A percentile compares a stretch with the other conserved stretches of the same genome.
Conservation (phyloP, 1,140 invertebrate species). For the Microplitis mediator region DNA sequence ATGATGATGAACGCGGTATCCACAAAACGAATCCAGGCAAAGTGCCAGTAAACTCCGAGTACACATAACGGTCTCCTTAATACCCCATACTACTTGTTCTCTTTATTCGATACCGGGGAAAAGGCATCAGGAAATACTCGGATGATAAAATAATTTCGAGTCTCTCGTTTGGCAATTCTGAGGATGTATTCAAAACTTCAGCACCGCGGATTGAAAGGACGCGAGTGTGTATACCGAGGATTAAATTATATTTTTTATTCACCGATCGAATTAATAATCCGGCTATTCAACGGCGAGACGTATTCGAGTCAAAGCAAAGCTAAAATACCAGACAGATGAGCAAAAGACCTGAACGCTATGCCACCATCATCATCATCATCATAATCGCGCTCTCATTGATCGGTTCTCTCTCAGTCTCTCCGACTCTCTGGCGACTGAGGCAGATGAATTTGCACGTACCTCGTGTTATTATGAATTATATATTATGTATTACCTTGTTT, state of each 20-base stretch:
- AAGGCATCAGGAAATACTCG: background rate
- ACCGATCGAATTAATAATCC: constrained; percentile 24
- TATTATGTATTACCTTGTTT: background rate
- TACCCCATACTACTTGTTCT: no score
- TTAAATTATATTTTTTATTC: constrained; percentile 20
- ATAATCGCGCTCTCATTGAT: constrained; percentile 14
- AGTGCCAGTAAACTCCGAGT: background rate
- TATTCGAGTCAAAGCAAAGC: constrained; percentile 10
- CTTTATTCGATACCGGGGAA: background rate
- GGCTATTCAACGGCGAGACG: constrained; percentile 6
- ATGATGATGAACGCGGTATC: constrained; percentile 45
- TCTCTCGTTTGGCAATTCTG: constrained; percentile 2
- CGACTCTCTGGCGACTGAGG: no score
- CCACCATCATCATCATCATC: background rate
- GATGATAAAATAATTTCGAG: constrained; percentile 16
- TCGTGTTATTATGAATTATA: background rate
- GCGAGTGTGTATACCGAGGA: background rate
- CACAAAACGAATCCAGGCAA: constrained; percentile 27
- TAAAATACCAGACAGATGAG: no score
- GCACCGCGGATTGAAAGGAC: background rate
- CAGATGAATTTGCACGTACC: constrained; percentile 1
- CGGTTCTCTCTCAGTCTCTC: background rate
- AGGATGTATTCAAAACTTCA: background rate
- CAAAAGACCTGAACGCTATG: no score
- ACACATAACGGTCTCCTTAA: background rate